Conservation (phyloP, 2,888 invertebrate genomes). For the Caenorhabditis drosophilae region DNA sequence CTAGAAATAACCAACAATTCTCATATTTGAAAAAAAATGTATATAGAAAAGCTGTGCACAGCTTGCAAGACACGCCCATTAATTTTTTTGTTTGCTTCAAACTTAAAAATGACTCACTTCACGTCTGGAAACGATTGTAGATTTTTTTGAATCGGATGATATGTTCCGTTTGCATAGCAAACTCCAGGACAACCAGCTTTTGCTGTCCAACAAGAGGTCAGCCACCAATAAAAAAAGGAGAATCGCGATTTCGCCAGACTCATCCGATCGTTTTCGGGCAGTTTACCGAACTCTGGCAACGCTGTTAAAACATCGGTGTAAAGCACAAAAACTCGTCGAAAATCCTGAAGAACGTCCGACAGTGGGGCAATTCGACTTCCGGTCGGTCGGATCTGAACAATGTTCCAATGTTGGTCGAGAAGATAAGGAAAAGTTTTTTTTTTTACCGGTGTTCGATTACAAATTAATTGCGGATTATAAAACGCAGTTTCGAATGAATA, state of each 20-base stretch:
- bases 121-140: constrained; percentile 27
- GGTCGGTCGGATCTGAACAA: constrained; percentile 30
- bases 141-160: constrained; percentile 25
- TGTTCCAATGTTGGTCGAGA: not conserved
- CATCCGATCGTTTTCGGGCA: constrained; percentile 43
- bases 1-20: constrained; percentile 6
- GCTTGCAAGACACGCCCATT: too few relatives aligned
- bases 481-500: constrained; percentile 33
- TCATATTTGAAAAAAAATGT: not conserved
- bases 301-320: constrained; percentile 48
- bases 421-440: too few relatives aligned
- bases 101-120: constrained; percentile 9
- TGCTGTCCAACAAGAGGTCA: constrained; percentile 52
- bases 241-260: constrained; percentile 57
- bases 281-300: constrained; percentile 43
- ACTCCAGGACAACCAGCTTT: constrained; percentile 41
- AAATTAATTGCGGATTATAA: constrained; percentile 27
- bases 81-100: too few relatives aligned
- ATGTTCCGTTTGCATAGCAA: constrained; percentile 60
- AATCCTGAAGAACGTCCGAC: constrained; percentile 54
- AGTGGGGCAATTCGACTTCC: constrained; percentile 48
- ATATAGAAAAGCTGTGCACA: not conserved
- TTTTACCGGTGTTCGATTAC: constrained; percentile 15
- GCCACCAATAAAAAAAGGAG: constrained; percentile 62
- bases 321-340: constrained; percentile 55